Conservation (phyloP, 2,113 vertebrate species). For the Balaeniceps rex region DNA sequence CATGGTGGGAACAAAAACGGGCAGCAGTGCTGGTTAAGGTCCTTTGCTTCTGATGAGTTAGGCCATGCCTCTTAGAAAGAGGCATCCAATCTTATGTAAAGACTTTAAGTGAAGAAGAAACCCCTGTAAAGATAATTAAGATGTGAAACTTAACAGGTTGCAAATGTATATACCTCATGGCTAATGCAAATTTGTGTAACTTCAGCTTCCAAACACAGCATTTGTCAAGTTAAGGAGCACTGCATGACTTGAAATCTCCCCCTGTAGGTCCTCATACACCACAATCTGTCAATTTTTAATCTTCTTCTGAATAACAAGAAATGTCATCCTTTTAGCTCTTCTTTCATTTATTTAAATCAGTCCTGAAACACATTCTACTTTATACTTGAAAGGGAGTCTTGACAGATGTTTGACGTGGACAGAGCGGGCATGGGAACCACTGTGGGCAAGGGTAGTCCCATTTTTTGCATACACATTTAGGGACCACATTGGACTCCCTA, state of each 20-base stretch:
- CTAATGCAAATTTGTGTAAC: not conserved
- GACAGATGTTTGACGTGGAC: not conserved
- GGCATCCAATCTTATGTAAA: not conserved
- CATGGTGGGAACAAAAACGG: not conserved
- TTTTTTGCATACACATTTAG: not conserved
- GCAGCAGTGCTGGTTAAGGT: not conserved
- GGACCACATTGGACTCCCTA: not conserved
- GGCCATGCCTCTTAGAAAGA: not conserved
- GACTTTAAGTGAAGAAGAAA: not conserved
- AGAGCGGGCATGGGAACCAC: not conserved
- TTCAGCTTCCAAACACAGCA: not conserved
- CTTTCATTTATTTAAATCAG: slow-evolving; percentile 7
- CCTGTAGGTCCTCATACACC: not conserved
- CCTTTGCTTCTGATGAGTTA: not conserved
- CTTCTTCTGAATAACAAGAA: slow-evolving; percentile 31
- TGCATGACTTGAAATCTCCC: not conserved
- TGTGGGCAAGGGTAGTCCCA: not conserved
- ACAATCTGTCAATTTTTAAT: slow-evolving; percentile 42
- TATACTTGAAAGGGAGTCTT: not conserved
- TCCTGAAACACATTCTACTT: not conserved
- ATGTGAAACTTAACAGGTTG: not conserved
- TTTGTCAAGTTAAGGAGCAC: slow-evolving; percentile 1
- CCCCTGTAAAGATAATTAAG: not conserved
- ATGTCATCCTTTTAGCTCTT: slow-evolving; percentile 20
- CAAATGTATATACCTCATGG: not conserved